Evolutionary conservation across 2,113 vertebrate genomes (phyloP).

Genomic region (Lophotis ruficrista): DNA sequence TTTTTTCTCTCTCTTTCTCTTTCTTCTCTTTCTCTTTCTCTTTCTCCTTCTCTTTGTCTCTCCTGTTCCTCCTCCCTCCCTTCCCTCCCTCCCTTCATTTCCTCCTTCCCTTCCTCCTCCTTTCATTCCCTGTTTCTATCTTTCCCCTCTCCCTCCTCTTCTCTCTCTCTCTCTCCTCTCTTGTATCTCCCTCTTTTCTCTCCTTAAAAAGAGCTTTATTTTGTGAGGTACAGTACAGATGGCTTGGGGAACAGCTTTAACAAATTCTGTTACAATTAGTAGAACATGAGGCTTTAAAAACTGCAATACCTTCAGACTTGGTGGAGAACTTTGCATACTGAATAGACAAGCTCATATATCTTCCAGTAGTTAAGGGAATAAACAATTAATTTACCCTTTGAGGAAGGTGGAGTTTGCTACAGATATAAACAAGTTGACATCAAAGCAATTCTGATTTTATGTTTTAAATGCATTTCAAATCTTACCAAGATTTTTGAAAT

Average conservation of each 20-base stretch:
- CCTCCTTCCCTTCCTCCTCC: accelerated
- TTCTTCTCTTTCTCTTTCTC: accelerated
- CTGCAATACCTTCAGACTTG: background rate
- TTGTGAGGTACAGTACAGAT: background rate
- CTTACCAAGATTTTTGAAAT: background rate
- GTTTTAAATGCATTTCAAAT: background rate
- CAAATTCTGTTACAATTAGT: background rate
- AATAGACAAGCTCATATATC: background rate
- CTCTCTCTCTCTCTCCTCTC: too few relatives aligned
- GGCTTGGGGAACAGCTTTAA: background rate
- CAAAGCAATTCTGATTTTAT: background rate
- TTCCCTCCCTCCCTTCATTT: accelerated
- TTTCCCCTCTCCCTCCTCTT: too few relatives aligned
- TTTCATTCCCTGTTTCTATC: accelerated
- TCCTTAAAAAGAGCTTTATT: background rate
- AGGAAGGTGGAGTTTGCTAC: background rate
- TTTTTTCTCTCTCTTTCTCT: background rate
- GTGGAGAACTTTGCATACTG: background rate
- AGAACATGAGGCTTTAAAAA: background rate
- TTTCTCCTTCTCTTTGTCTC: background rate
- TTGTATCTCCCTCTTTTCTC: background rate
- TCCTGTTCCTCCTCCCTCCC: too few relatives aligned
- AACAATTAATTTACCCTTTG: background rate
- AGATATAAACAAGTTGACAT: background rate
- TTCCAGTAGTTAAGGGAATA: background rate